Percentiles rank a stretch among this genome's conserved stretches.
Conservation (phyloP, 2,888 invertebrate species). For the Lycophotia porphyrea region DNA sequence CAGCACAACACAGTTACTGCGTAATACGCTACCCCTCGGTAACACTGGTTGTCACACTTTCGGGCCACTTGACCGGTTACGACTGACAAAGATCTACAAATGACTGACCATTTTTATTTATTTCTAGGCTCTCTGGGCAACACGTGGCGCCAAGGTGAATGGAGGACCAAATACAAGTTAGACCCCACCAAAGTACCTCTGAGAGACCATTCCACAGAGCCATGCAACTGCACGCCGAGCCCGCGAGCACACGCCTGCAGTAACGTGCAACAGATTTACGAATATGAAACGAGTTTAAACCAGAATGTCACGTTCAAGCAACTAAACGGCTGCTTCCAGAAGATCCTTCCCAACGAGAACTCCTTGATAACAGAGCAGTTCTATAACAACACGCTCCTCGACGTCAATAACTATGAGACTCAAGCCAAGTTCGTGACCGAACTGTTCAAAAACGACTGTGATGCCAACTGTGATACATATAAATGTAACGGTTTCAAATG, state of each 20-base stretch:
- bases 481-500: constrained; percentile 36
- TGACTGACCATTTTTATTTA: neutral
- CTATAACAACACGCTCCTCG: constrained; percentile 79
- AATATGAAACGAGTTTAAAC: constrained; percentile 56
- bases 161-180: constrained; percentile 87
- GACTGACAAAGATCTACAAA: neutral
- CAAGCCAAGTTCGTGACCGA: constrained; percentile 85
- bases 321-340: constrained; percentile 75
- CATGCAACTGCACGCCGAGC: constrained; percentile 72
- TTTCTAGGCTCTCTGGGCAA: constrained; percentile 92
- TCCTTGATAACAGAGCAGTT: constrained; percentile 82
- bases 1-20: neutral
- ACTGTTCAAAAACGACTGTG: constrained; percentile 75
- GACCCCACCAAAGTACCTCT: constrained; percentile 79
- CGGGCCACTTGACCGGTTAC: neutral
- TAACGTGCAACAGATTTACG: constrained; percentile 42
- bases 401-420: constrained; percentile 78
- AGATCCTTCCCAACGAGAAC: constrained; percentile 78
- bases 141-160: constrained; percentile 95
- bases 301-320: constrained; percentile 66
- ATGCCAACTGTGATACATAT: constrained; percentile 53
- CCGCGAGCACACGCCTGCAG: constrained; percentile 23
- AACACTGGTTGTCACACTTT: neutral
- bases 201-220: constrained; percentile 70
- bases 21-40: neutral